A percentile compares a stretch with the other conserved stretches of the same genome.
Evolutionary conservation across 2,797 vertebrate species (phyloP).

Genomic region (Lates japonicus): DNA sequence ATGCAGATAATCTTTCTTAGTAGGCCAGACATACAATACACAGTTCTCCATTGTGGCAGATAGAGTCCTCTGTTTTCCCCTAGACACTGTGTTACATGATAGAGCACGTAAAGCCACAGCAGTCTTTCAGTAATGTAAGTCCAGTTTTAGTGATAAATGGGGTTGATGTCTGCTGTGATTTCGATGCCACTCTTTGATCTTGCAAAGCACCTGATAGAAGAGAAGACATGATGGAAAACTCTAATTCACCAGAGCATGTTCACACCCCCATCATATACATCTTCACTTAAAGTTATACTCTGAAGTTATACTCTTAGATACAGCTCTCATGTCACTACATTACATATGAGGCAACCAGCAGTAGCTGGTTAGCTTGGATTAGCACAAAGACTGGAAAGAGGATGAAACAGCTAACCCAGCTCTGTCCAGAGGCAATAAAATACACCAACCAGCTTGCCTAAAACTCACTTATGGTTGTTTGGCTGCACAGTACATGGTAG

Average conservation of each 20-base stretch:
- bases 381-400: too few species aligned
- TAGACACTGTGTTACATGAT: conserved; percentile 85
- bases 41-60: background rate
- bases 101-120: conserved; percentile 92
- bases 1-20: background rate
- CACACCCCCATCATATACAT: background rate
- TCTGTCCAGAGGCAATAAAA: too few species aligned
- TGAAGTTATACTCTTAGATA: too few species aligned
- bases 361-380: too few species aligned
- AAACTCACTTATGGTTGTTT: too few species aligned
- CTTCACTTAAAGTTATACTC: background rate
- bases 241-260: background rate
- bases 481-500: too few species aligned
- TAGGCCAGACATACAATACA: conserved; percentile 3
- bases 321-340: too few species aligned
- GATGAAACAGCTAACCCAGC: too few species aligned
- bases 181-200: conserved; percentile 82
- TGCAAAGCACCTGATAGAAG: conserved; percentile 74
- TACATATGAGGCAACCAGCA: too few species aligned
- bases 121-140: conserved; percentile 90
- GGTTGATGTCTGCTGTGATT: conserved; percentile 83
- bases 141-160: conserved; percentile 87
- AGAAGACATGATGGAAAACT: background rate
- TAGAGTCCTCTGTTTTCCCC: background rate
- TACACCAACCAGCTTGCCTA: too few species aligned